These are phyloP conservation scores for Timandra comae DNA, from an alignment of 2,888 invertebrate genomes.

Conservation along the genomic window DNA sequence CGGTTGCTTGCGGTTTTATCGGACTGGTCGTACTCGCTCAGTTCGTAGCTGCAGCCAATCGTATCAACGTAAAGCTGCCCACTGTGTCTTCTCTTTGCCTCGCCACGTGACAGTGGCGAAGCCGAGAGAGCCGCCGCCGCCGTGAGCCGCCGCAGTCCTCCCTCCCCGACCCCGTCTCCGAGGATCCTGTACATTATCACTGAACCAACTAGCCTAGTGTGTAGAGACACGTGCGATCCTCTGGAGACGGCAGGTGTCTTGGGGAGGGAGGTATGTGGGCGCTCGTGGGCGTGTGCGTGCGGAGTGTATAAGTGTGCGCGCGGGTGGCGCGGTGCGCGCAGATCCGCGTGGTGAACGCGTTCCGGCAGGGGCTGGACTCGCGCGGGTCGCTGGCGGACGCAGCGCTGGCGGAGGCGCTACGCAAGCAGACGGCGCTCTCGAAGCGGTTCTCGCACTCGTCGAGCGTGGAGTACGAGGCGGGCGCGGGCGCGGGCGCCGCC, in stretches of 20 bases:
- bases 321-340: constrained; percentile 74
- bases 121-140: too few species aligned
- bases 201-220: neutral
- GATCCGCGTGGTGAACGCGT: constrained; percentile 99
- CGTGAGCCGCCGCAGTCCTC: too few species aligned
- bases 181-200: neutral
- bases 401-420: constrained; percentile 93
- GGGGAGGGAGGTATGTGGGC: too few species aligned
- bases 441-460: constrained; percentile 93
- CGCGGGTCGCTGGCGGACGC: constrained; percentile 95
- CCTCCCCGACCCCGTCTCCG: too few species aligned
- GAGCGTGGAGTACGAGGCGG: constrained; percentile 93
- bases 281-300: constrained; percentile 2
- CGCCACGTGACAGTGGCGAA: constrained; percentile 6
- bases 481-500: constrained; percentile 89
- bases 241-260: constrained; percentile 14
- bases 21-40: neutral
- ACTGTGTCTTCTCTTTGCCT: constrained; percentile 5
- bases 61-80: constrained; percentile 11
- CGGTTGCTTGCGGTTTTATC: neutral
- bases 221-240: constrained; percentile 3
- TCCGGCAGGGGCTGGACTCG: constrained; percentile 99
- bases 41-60: neutral
- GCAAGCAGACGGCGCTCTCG: constrained; percentile 94
- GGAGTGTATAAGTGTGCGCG: constrained; percentile 10